phyloP scores from a whole-genome alignment of 2,888 invertebrate species.

The Xestobium rufovillosum region DNA sequence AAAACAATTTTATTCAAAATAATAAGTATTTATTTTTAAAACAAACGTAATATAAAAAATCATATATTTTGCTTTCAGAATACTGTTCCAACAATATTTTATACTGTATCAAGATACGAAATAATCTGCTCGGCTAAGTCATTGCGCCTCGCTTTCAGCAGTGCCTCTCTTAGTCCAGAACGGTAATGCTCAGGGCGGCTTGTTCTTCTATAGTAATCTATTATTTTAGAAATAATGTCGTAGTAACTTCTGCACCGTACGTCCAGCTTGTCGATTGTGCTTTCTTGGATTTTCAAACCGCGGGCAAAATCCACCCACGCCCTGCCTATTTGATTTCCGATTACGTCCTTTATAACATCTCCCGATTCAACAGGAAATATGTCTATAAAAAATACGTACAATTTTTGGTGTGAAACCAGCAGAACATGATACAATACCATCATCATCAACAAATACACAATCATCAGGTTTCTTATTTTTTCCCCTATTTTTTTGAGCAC shows the following conservation, averaged over 20 bases:
- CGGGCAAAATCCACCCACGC: background rate
- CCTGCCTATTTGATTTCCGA: background rate
- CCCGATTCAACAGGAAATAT: no score
- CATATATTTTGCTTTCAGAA: background rate
- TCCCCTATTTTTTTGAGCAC: background rate
- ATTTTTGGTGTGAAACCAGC: no score
- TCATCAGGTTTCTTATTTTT: background rate
- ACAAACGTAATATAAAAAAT: slow-evolving; percentile 1
- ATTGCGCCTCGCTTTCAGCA: slow-evolving; percentile 1
- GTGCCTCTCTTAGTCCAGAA: background rate
- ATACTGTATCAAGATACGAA: background rate
- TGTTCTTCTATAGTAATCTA: background rate
- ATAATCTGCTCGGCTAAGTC: background rate
- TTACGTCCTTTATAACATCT: background rate
- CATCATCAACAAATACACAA: no score
- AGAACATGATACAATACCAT: no score
- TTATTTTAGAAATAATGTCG: background rate
- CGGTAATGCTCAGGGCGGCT: background rate
- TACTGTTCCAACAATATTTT: background rate
- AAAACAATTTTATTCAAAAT: background rate
- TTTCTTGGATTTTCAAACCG: background rate
- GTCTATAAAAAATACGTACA: no score
- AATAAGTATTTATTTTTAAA: background rate
- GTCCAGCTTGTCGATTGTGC: background rate
- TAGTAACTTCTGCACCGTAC: background rate